These are phyloP conservation scores for Nipponia nippon DNA, from an alignment of 2,113 vertebrate genomes.

Conservation along the genomic window DNA sequence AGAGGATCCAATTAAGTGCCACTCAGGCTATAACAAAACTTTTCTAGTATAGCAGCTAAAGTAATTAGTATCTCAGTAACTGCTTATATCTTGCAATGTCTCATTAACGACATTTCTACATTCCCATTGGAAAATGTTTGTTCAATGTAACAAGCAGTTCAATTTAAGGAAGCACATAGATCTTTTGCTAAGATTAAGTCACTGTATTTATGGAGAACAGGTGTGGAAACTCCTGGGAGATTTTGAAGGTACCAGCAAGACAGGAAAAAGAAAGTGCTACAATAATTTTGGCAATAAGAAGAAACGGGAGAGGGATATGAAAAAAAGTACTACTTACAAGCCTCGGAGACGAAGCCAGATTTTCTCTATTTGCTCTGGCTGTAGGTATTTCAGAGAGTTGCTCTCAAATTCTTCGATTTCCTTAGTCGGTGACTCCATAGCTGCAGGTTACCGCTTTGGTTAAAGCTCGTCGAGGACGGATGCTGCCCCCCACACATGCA, in stretches of 20 bases:
- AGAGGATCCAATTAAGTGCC: background rate
- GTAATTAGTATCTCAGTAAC: background rate
- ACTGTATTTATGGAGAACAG: conserved; percentile 45
- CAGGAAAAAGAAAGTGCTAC: background rate
- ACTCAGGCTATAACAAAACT: background rate
- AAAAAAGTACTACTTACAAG: conserved; percentile 85
- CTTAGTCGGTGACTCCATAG: conserved; percentile 97
- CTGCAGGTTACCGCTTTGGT: conserved; percentile 51
- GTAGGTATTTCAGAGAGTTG: conserved; percentile 95
- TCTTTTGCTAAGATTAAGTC: background rate
- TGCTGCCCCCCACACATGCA: background rate
- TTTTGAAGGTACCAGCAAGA: background rate
- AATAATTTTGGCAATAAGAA: background rate
- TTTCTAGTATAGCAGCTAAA: background rate
- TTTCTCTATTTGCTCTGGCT: conserved; percentile 98
- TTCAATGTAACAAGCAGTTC: background rate
- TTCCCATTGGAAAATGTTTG: background rate
- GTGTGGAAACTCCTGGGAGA: conserved; percentile 45
- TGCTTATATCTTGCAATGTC: background rate
- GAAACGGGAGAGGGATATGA: background rate
- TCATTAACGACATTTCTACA: background rate
- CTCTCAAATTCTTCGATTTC: conserved; percentile 99
- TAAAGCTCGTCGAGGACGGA: background rate
- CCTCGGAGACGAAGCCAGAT: conserved; percentile 97
- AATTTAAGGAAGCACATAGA: background rate